Base-by-base conservation (phyloP, 2,888 invertebrate genomes). In the Sclerodermus sp. region DNA sequence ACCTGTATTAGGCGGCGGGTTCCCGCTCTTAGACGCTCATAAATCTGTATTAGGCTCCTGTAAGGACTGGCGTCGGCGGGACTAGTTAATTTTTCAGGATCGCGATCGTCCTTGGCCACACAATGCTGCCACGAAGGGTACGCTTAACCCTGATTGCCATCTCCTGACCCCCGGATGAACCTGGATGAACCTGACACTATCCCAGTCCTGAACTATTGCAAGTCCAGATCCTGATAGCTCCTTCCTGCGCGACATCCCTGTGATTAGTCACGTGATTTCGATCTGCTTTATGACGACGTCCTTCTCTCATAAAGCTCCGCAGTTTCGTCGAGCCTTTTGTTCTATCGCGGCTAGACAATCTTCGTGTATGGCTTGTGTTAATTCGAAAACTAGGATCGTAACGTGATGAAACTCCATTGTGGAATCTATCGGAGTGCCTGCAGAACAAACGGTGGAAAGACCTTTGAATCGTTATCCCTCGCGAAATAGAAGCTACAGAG, bases 41-140 rank as follows among this genome's bases (percentile, higher is more conserved):
- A 75, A 74, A 75, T 76, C 68, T 70, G 71, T 66, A 75, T 75
- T 73, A 74, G 64, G 54, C 51, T 23, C 8, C 23, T 23, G 23
- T 23, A 23, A 23, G 23, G 23, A 23, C 23, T 8, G 8, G 23
- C 23, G 4, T 23, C 4, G 23, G 56, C 44, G 56, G 46, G 37
- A 38, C 36, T 39, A 17, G 42, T 55, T 62, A 57, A 65, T 64
- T 64, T 64, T 64, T 64, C 58, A 62, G 37, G 44, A 30, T 45
- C 46, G 15, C 53, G 47, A 53, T 51, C 46, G 41, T 30, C 37
- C 31, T 8, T 42, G 45, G 38, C 37, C 48, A n/a, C n/a, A 15
- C 40, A 16, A 43, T 40, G 29, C 30, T 17, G 18, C 13, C 18
- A 29, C 12, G n/a, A 2, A 15, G 42, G 13, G 2, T 30, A 42